Percentiles rank a stretch among this genome's conserved stretches.
Evolutionary conservation across 64 coral and sea anemone genomes (phyloP).

Genomic region (Montipora sp.): DNA sequence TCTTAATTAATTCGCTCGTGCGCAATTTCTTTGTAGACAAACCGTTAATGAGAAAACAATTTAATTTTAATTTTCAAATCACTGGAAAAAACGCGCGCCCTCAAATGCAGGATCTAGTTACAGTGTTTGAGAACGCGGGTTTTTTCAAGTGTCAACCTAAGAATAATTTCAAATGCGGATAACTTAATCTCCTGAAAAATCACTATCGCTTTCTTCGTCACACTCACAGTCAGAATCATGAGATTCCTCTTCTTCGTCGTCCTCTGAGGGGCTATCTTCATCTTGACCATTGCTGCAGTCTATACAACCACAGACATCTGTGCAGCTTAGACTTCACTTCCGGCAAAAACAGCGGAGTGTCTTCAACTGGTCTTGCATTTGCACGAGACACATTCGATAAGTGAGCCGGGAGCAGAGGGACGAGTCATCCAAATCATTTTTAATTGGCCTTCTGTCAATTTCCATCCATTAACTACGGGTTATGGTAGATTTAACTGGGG

Average conservation of each 20-base stretch:
- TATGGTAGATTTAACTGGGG: slow-evolving; percentile 1
- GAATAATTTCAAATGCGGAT: neutral
- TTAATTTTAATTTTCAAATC: too few species aligned
- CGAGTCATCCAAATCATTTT: slow-evolving; percentile 42
- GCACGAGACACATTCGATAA: slow-evolving; percentile 17
- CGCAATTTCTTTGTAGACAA: too few species aligned
- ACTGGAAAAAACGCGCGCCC: too few species aligned
- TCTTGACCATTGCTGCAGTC: slow-evolving; percentile 7
- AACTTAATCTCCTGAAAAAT: slow-evolving; percentile 28
- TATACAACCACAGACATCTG: slow-evolving; percentile 14
- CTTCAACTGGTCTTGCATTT: slow-evolving; percentile 18
- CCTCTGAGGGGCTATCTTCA: slow-evolving; percentile 34
- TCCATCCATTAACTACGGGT: slow-evolving; percentile 4
- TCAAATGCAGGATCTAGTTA: too few species aligned
- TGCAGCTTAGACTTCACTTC: too few species aligned
- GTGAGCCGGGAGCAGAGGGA: slow-evolving; percentile 31
- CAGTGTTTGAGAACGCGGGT: too few species aligned
- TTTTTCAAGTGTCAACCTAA: neutral
- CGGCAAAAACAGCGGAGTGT: too few species aligned
- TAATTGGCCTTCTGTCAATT: slow-evolving; percentile 20
- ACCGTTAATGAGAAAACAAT: too few species aligned
- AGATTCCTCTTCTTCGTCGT: slow-evolving; percentile 23
- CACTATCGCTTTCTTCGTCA: neutral
- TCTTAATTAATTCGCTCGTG: too few species aligned
- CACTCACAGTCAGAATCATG: slow-evolving; percentile 10